Conservation (phyloP, 2,888 invertebrate species). For the Cataglyphis cursor region DNA sequence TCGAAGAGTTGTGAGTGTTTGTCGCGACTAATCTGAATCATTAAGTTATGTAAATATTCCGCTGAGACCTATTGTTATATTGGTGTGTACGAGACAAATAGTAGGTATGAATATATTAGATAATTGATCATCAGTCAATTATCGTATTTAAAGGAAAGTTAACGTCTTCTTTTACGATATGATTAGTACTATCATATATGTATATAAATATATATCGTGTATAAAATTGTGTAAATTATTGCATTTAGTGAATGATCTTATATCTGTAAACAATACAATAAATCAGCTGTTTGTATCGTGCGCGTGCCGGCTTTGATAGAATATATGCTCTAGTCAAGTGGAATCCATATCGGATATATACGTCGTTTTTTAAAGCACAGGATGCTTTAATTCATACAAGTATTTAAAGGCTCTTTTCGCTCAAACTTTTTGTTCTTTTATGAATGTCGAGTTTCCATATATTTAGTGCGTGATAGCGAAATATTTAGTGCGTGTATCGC, state of each 20-base stretch:
- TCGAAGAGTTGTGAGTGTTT: not conserved
- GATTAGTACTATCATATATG: too few relatives aligned
- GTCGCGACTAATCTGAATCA: not conserved
- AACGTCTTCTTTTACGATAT: too few relatives aligned
- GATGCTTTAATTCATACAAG: constrained; percentile 1
- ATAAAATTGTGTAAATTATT: too few relatives aligned
- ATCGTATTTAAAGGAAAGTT: too few relatives aligned
- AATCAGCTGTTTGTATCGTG: too few relatives aligned
- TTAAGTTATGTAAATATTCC: not conserved
- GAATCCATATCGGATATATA: not conserved
- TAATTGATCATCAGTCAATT: not conserved
- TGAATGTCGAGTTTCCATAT: not conserved
- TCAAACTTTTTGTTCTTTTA: not conserved
- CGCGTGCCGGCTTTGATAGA: too few relatives aligned
- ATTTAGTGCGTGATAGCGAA: constrained; percentile 1
- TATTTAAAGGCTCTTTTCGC: not conserved
- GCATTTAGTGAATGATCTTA: too few relatives aligned
- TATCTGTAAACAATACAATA: too few relatives aligned
- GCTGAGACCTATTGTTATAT: not conserved
- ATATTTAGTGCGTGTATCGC: constrained; percentile 4
- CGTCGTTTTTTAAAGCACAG: not conserved
- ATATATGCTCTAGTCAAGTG: not conserved
- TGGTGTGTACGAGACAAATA: not conserved
- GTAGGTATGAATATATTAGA: not conserved
- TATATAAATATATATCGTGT: too few relatives aligned